A percentile compares a stretch with the other conserved stretches of the same genome.
Evolutionary conservation across 2,888 invertebrate species (phyloP).

Genomic region (Theodoxus fluviatilis): DNA sequence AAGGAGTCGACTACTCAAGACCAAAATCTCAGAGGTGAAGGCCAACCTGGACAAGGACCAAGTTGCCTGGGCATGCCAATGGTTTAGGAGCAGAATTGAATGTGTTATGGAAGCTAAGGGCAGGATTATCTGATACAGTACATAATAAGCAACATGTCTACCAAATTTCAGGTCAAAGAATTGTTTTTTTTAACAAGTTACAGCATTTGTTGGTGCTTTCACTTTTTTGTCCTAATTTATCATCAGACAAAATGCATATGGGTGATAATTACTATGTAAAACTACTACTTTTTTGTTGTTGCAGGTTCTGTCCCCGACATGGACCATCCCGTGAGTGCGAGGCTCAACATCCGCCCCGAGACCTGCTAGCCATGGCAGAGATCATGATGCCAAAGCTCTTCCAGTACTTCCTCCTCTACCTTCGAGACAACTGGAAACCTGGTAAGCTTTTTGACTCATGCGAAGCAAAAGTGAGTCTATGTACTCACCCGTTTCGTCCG

Average conservation of each 20-base stretch:
- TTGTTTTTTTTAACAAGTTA: background rate
- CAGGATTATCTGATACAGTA: no score
- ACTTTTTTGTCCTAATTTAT: background rate
- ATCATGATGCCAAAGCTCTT: conserved; percentile 93
- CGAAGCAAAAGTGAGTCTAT: no score
- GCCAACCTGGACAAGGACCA: no score
- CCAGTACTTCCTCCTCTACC: conserved; percentile 86
- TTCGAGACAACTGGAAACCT: conserved; percentile 76
- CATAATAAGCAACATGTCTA: no score
- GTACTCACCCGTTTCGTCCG: no score
- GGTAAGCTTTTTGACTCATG: conserved; percentile 33
- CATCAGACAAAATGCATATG: background rate
- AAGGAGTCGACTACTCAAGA: no score
- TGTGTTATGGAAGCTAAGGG: no score
- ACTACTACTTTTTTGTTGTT: conserved; percentile 16
- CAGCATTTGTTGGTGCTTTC: background rate
- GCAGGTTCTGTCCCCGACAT: conserved; percentile 85
- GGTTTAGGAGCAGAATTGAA: no score
- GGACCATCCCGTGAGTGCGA: conserved; percentile 83
- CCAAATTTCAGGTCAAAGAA: no score
- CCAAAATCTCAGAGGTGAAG: no score
- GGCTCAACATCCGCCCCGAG: conserved; percentile 76
- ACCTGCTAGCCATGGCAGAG: conserved; percentile 89
- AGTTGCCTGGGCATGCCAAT: no score
- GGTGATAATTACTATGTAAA: no score